Base-by-base conservation (phyloP, 2,113 vertebrate species). In the Oenanthe oenanthe region DNA sequence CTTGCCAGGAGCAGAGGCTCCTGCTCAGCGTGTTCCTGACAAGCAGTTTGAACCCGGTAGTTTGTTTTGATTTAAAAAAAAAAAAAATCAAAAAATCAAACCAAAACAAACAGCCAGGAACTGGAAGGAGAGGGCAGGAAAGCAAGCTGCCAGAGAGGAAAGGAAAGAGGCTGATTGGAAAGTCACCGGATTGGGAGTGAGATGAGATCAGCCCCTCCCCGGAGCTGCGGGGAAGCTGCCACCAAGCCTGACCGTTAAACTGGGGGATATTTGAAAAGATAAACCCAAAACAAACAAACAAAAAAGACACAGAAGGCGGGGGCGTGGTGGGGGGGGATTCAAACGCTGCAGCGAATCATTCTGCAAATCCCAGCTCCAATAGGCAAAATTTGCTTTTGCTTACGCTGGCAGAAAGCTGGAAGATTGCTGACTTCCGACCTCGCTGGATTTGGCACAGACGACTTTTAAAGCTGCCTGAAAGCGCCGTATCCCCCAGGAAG, bases 1-100 rank as follows among this genome's bases (percentile, higher is more conserved):
- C 32, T 48, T 76, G 89, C 85, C 93, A 88, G 58, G 34, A 77
- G 71, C 81, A 40, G n/a, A 92, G 80, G 70, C 89, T 91, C 43
- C 80, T 43, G 76, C 60, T 85, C 86, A 28, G 61, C 38, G 32
- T 16, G 40, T 86, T 90, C 77, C 74, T 65, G 61, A 53, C 42
- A 8, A 70, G 77, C 56, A 74, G 78, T 88, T 92, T 85, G 82
- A 94, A 93, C 48, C 40, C 4, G 1, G 88, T 70, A n/a, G 85
- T 92, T 96, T 96, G 92, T 94, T 96, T 93, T 92, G 94, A 93
- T 97, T 96, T 8, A 76, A 92, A 94, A 58, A 65, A 47, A 63
- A 17, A 3, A 29, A 32, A 58, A 13, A 2, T 19, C 6, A 31
- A 45, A 45, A 25, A 17, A 25, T 29, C 50, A 51, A 53, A 53